A percentile compares a stretch with the other conserved stretches of the same genome.
phyloP scores from a whole-genome alignment of 2,113 vertebrate species.

The Ceyx melanurus region DNA sequence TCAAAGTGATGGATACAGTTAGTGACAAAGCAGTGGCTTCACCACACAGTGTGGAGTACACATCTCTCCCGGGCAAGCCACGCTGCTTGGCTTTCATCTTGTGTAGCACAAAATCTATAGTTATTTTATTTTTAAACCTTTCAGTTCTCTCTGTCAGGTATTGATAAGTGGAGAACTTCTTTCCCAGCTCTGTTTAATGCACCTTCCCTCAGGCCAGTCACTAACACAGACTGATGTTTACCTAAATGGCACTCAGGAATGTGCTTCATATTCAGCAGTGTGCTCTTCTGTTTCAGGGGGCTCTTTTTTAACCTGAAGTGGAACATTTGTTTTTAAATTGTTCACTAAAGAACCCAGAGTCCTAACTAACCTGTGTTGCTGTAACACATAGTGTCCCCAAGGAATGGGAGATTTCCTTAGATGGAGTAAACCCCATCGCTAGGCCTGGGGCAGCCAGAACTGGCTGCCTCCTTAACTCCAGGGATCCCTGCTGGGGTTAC shows the following conservation, averaged over 20 bases:
- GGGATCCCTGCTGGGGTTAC: not conserved
- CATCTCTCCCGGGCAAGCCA: slow-evolving; percentile 6
- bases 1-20: slow-evolving; percentile 24
- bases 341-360: not conserved
- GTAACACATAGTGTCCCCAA: not conserved
- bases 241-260: not conserved
- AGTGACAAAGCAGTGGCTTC: not conserved
- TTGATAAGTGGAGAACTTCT: slow-evolving; percentile 37
- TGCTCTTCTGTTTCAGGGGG: not conserved
- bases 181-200: slow-evolving; percentile 8
- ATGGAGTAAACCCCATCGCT: not conserved
- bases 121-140: slow-evolving; percentile 49
- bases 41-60: not conserved
- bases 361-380: slow-evolving; percentile 13
- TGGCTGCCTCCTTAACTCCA: slow-evolving; percentile 11
- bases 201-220: not conserved
- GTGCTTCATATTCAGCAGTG: not conserved
- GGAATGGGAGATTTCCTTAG: not conserved
- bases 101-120: slow-evolving; percentile 15
- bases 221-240: not conserved
- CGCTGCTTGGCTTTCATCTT: slow-evolving; percentile 44
- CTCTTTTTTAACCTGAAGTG: not conserved
- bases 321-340: not conserved
- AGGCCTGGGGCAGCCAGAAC: not conserved
- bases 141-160: slow-evolving; percentile 45